These are phyloP conservation scores for Itoplectis maculator DNA, from an alignment of 2,888 invertebrate species.

Conservation along the genomic window DNA sequence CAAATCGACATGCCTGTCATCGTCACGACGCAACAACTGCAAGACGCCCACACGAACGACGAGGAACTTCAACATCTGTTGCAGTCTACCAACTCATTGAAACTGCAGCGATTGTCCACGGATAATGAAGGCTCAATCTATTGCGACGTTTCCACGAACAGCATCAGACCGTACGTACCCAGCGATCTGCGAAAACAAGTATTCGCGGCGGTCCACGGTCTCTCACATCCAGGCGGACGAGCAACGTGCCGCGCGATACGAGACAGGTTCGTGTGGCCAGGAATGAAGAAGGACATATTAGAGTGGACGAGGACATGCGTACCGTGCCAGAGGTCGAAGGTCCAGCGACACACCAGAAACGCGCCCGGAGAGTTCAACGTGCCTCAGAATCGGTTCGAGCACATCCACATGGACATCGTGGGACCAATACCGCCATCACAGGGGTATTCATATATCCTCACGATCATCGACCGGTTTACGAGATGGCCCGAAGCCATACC, in stretches of 20 bases:
- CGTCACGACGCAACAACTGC: constrained; percentile 1
- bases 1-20: constrained; percentile 23
- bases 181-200: constrained; percentile 33
- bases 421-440: constrained; percentile 75
- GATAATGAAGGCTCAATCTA: constrained; percentile 29
- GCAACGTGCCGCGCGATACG: constrained; percentile 63
- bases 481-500: constrained; percentile 68
- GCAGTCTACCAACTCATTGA: neutral
- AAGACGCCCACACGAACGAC: constrained; percentile 12
- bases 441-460: constrained; percentile 78
- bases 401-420: constrained; percentile 79
- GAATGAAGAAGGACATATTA: constrained; percentile 27
- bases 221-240: constrained; percentile 64
- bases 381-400: constrained; percentile 74
- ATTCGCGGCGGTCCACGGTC: constrained; percentile 48
- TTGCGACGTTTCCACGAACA: constrained; percentile 38
- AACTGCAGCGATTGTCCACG: constrained; percentile 29
- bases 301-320: constrained; percentile 73
- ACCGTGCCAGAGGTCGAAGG: constrained; percentile 75
- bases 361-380: constrained; percentile 66
- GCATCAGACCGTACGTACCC: constrained; percentile 63
- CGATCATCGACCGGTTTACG: constrained; percentile 75
- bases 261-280: constrained; percentile 71
- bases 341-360: constrained; percentile 71
- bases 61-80: constrained; percentile 15